Evolutionary conservation across 2,888 invertebrate genomes (phyloP).

Genomic region (Drosophila hamatofila): DNA sequence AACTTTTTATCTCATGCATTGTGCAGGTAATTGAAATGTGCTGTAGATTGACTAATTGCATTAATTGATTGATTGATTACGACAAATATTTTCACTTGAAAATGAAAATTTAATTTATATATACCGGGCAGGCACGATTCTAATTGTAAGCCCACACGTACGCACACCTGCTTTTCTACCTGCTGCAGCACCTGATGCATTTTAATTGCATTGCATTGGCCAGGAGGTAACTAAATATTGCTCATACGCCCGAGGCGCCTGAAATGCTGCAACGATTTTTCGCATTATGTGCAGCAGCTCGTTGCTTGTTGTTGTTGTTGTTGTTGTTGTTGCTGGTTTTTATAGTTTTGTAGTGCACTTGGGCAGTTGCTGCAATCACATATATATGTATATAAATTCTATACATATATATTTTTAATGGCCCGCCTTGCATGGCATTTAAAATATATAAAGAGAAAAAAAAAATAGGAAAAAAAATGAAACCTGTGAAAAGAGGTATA

Average conservation of each 20-base stretch:
- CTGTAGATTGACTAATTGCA: slow-evolving; percentile 4
- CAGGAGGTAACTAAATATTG: slow-evolving; percentile 27
- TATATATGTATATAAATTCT: slow-evolving; percentile 34
- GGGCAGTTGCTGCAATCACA: slow-evolving; percentile 55
- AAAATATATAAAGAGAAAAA: slow-evolving; percentile 2
- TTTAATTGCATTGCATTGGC: slow-evolving; percentile 45
- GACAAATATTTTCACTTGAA: neutral
- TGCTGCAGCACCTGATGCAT: neutral
- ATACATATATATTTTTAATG: slow-evolving; percentile 57
- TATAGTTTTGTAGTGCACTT: slow-evolving; percentile 67
- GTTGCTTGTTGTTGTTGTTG: slow-evolving; percentile 16
- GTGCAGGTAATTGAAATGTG: slow-evolving; percentile 5
- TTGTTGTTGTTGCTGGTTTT: slow-evolving; percentile 25
- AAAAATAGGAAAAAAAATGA: neutral
- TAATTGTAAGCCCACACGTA: neutral
- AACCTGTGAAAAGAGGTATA: neutral
- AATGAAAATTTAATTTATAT: slow-evolving; percentile 3
- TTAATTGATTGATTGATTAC: slow-evolving; percentile 27
- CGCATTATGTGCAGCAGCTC: slow-evolving; percentile 32
- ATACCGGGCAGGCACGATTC: neutral
- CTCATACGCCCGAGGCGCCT: slow-evolving; percentile 32
- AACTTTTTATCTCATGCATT: neutral
- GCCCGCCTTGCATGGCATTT: slow-evolving; percentile 45
- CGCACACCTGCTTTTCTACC: neutral
- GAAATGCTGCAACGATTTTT: slow-evolving; percentile 53